Base-by-base conservation (phyloP, 2,888 invertebrate genomes). In the Didymodactylos carnosus region DNA sequence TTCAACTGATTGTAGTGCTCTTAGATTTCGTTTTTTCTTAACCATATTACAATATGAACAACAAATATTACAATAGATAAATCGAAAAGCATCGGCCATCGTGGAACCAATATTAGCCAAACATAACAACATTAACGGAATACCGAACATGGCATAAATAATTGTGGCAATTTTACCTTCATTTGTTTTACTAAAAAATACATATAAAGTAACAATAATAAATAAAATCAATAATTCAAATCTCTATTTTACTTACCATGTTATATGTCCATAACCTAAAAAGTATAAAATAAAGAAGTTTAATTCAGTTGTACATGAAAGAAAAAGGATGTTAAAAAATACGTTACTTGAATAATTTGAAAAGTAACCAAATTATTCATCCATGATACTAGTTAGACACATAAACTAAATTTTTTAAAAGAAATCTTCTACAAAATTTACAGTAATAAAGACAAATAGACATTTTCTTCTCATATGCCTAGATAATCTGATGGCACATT, bases 1-100 rank as follows among this genome's bases (percentile, higher is more conserved):
- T n/a, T 69, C 70, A 11, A 46, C 73, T 4, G 71, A 53, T 39
- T 71, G 71, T 71, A 71, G 41, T 35, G 69, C 69, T 19, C 74
- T 23, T 16, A 74, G 49, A 46, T 74, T 74, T 5, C 74, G 53
- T 40, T 72, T 23, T 40, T 46, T 71, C 19, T 70, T 70, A 16
- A 75, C 71, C 51, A 73, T 49, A 43, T 73, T 70, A 62, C 75
- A 75, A 70, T 75, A 75, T 19, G 70, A 69, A 73, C 75, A 75
- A 39, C 75, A 75, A 19, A 75, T 70, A 49, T 69, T 39, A 6
- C 70, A 70, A 23, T 75, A 75, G 11, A 75, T 19, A 29, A 75
- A 75, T 23, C 75, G 73, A 72, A 75, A 75, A 27, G 70, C 35
- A 62, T 75, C 72, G 3, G 75, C 75, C 72, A 75, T 72, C 23